Evolutionary conservation across 2,113 vertebrate species (phyloP).

Genomic region (Neotoma lepida): DNA sequence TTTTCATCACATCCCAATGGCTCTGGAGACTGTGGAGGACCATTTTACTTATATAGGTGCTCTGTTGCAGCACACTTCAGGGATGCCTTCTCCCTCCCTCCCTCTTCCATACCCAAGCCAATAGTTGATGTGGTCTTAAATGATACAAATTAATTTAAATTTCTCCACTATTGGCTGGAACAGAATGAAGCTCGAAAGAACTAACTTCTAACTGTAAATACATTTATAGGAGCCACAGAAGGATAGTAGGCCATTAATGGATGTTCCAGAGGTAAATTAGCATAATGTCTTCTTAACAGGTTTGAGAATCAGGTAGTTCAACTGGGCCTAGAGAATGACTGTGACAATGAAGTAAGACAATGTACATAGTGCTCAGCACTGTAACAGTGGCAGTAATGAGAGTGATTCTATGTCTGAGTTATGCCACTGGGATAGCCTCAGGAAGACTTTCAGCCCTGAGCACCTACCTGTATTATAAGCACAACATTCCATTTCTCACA

Average conservation of each 20-base stretch:
- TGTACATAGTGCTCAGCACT: not conserved
- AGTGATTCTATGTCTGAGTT: not conserved
- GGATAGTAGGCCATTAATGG: not conserved
- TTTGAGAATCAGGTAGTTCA: not conserved
- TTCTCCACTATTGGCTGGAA: not conserved
- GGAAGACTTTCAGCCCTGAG: not conserved
- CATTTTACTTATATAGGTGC: not conserved
- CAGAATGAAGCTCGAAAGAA: not conserved
- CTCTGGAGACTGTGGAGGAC: not conserved
- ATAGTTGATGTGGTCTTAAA: not conserved
- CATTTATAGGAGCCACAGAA: not conserved
- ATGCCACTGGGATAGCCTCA: not conserved
- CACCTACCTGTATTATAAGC: not conserved
- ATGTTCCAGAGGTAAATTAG: not conserved
- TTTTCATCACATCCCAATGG: not conserved
- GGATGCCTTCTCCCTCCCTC: not conserved
- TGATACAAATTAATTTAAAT: slow-evolving; percentile 12
- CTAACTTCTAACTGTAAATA: slow-evolving; percentile 4
- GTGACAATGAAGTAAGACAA: not conserved
- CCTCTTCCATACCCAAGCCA: not conserved
- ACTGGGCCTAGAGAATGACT: not conserved
- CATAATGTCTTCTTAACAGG: not conserved
- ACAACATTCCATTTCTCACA: not conserved
- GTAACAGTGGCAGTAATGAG: not conserved
- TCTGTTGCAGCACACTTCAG: not conserved